A percentile compares a stretch with the other conserved stretches of the same genome.
Conservation (phyloP, 1,140 invertebrate genomes). For the Hormaphis cornu region DNA sequence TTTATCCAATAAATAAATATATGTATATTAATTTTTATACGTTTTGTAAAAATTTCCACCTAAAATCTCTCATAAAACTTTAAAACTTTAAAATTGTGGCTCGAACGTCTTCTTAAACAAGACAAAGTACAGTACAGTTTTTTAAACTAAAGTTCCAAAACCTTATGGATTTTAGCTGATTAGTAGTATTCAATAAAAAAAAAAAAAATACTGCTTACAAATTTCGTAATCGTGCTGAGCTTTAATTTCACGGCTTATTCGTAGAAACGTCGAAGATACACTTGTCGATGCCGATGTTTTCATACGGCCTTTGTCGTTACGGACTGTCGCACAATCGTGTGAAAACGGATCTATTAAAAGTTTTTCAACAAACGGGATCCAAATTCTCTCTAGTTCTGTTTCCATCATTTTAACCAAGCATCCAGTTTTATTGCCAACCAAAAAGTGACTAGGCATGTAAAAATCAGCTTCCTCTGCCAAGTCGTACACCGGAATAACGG, state of each 20-base stretch:
- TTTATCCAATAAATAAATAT: no score
- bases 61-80: no score
- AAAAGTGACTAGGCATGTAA: conserved; percentile 8
- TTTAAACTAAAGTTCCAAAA: no score
- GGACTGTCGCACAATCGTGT: neutral
- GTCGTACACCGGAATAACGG: neutral
- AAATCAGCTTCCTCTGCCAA: conserved; percentile 3
- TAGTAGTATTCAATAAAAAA: neutral
- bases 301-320: neutral
- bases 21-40: no score
- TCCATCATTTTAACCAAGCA: neutral
- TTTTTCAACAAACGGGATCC: neutral
- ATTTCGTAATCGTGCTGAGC: conserved; percentile 1
- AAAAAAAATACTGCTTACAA: neutral
- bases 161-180: no score
- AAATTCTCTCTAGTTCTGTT: neutral
- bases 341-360: conserved; percentile 16
- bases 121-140: no score
- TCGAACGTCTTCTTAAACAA: no score
- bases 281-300: neutral
- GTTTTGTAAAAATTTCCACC: no score
- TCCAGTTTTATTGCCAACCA: neutral
- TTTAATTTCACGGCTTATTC: conserved; percentile 4
- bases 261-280: neutral
- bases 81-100: no score